Evolutionary conservation across 2,888 invertebrate species (phyloP).

Genomic region (Monopis laevigella): DNA sequence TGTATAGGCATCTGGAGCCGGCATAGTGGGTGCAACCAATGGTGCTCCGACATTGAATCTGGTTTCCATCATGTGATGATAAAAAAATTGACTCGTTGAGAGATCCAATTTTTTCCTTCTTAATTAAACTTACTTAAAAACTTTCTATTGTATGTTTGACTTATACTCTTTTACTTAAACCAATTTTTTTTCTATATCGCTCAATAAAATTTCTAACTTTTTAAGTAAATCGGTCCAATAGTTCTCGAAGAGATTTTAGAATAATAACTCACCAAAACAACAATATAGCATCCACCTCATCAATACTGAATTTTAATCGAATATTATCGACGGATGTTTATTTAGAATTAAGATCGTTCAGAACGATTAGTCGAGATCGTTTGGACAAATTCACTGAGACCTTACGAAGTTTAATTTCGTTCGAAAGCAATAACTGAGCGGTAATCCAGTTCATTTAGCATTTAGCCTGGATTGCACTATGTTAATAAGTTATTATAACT

Average conservation of each 20-base stretch:
- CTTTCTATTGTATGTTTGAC: background rate
- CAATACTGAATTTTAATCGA: background rate
- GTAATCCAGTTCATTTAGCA: constrained; percentile 1
- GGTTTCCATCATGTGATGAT: too few species aligned
- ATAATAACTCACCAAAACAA: too few species aligned
- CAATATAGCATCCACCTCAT: too few species aligned
- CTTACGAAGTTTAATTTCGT: background rate
- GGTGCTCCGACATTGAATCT: too few species aligned
- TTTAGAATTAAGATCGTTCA: constrained; percentile 7
- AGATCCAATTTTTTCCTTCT: too few species aligned
- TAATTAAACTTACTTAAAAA: too few species aligned
- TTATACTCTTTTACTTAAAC: background rate
- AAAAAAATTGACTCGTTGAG: too few species aligned
- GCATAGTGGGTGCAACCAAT: too few species aligned
- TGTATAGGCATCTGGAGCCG: too few species aligned
- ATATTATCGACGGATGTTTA: constrained; percentile 6
- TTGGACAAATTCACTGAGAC: constrained; percentile 5
- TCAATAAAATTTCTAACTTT: background rate
- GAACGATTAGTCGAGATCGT: constrained; percentile 6
- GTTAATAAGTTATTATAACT: background rate
- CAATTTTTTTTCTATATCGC: background rate
- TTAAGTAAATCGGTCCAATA: background rate
- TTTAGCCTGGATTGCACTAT: background rate
- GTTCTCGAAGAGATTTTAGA: background rate
- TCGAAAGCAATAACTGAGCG: background rate